Evolutionary conservation across 1,140 invertebrate genomes (phyloP), one percentile per base, ranked within the genome.

Genomic region (Diorhabda carinulata): DNA sequence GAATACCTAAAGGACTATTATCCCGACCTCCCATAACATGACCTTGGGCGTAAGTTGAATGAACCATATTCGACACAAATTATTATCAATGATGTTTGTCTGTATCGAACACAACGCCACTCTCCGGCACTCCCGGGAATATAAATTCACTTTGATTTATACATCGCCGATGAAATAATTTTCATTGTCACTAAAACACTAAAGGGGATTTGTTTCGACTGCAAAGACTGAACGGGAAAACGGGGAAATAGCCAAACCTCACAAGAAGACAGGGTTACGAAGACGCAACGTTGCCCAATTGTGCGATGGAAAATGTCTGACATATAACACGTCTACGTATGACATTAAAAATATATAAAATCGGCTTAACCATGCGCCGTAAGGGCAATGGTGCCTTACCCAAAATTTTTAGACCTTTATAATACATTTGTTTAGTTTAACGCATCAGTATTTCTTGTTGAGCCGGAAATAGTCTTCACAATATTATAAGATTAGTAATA

Each of bases 1-100:
- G 92, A 77, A 92, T 88, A 62, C 90, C 90, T 77, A 88, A 82
- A 64, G 84, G 83, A 73, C 84, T 85, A 75, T 83, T 81, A 74
- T 86, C 83, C 63, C 84, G 83, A 72, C 86, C 84, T 75, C 79
- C 81, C 75, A 84, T 81, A 73, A 82, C 83, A 76, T 83, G 82
- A 74, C 84, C 83, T 74, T 84, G 84, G 76, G 84, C 84, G 82
- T 85, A 79, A 59, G 77, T 79, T 62, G 78, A 80, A 75, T 80
- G 79, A 64, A 80, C 79, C 79, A 80, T 80, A 80, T 81, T 78
- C 81, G 77, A 77, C 78, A 72, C 63, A 52, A 52, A 8, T 52
- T 52, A 52, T 52, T 52, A 25, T 25, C 25, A 67, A 25, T 64
- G 42, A 43, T 43, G 25, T 25, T 7, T 58, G 4, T 9, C 8